Percentiles rank a stretch among this genome's conserved stretches.
Conservation (phyloP, 2,113 vertebrate genomes). For the Lycocorax pyrrhopterus region DNA sequence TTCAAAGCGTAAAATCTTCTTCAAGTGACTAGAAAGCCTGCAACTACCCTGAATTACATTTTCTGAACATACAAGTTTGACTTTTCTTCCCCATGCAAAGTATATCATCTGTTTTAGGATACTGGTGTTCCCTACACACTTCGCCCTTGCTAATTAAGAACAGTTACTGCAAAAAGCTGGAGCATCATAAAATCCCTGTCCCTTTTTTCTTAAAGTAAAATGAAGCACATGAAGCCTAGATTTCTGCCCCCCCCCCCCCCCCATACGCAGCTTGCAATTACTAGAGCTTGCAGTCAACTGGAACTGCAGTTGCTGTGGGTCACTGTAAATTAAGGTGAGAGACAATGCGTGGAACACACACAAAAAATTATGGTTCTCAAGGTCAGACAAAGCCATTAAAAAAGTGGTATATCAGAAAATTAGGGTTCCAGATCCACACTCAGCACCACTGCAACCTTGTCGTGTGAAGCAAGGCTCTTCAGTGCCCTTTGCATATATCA, state of each 20-base stretch:
- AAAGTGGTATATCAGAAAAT: not conserved
- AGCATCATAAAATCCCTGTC: not conserved
- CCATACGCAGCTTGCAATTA: not conserved
- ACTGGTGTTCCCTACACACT: not conserved
- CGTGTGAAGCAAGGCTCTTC: not conserved
- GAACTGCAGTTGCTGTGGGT: not conserved
- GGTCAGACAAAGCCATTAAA: not conserved
- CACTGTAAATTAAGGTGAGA: not conserved
- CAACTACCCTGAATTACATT: not conserved
- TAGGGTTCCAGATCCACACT: not conserved
- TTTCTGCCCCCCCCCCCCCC: not conserved
- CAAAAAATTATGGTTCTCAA: not conserved
- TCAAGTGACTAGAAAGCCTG: not conserved
- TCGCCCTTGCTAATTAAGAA: not conserved
- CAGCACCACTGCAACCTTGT: not conserved
- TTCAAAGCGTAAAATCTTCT: slow-evolving; percentile 26
- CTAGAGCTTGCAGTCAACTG: not conserved
- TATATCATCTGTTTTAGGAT: not conserved
- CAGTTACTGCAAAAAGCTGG: not conserved
- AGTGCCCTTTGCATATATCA: not conserved
- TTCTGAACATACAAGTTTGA: not conserved
- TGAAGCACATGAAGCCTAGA: not conserved
- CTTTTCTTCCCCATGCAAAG: not conserved
- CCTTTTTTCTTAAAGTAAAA: not conserved
- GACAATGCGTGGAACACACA: not conserved